These are phyloP conservation scores for Bilobella aurantiaca DNA, from an alignment of 1,140 invertebrate genomes.

Conservation along the genomic window DNA sequence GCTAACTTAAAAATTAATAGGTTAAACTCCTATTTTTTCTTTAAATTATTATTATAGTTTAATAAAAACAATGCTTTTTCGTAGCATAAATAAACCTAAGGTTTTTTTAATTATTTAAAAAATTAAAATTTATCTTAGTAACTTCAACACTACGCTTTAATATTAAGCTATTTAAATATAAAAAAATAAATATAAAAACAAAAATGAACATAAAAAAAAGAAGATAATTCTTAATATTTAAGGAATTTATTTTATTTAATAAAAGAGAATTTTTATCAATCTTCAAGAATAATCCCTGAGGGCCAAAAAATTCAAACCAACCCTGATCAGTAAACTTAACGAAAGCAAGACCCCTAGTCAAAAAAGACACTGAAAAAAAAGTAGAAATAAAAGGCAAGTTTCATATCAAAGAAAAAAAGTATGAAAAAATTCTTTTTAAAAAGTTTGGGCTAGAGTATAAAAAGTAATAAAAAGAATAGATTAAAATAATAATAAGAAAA, in stretches of 20 bases:
- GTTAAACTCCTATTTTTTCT: constrained; percentile 44
- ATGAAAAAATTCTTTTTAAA: constrained; percentile 15
- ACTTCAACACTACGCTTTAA: constrained; percentile 50
- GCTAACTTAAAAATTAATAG: constrained; percentile 43
- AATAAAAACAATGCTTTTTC: too few relatives aligned
- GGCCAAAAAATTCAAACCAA: constrained; percentile 43
- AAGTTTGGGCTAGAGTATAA: too few relatives aligned
- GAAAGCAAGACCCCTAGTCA: constrained; percentile 36
- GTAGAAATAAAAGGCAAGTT: constrained; percentile 42
- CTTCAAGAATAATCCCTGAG: constrained; percentile 37
- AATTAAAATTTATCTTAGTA: constrained; percentile 40
- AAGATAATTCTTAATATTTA: constrained; percentile 24
- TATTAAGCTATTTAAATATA: constrained; percentile 50
- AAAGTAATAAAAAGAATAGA: too few relatives aligned
- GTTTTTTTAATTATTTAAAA: constrained; percentile 40
- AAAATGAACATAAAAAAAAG: constrained; percentile 43
- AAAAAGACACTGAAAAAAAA: constrained; percentile 36
- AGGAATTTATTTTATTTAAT: constrained; percentile 5
- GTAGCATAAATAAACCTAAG: constrained; percentile 47
- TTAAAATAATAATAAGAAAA: too few relatives aligned
- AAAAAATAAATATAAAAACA: constrained; percentile 42
- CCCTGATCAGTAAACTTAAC: constrained; percentile 42
- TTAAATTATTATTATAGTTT: too few relatives aligned
- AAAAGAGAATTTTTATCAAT: constrained; percentile 19
- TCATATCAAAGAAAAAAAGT: constrained; percentile 38